phyloP scores from a whole-genome alignment of 2,797 vertebrate species.

The Sebastes glaucus region DNA sequence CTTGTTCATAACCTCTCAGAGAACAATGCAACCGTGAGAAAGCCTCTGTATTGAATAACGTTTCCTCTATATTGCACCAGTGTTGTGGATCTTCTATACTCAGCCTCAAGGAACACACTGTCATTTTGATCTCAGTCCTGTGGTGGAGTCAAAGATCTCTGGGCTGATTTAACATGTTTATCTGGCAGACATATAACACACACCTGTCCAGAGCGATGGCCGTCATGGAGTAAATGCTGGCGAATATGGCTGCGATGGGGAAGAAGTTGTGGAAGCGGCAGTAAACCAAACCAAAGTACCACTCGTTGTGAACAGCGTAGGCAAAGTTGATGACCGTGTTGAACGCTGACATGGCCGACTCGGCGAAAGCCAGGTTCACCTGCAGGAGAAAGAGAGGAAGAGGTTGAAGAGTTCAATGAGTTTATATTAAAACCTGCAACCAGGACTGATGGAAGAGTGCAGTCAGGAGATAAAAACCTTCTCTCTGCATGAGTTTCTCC shows the following conservation, averaged over 20 bases:
- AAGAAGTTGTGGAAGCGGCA: constrained; percentile 98
- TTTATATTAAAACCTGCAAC: background rate
- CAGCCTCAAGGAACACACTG: background rate
- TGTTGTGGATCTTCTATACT: background rate
- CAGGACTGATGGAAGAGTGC: background rate
- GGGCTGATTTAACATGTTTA: background rate
- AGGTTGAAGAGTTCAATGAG: background rate
- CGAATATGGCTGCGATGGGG: constrained; percentile 92
- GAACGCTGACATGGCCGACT: constrained; percentile 93
- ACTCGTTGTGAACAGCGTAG: constrained; percentile 91
- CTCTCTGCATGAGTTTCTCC: background rate
- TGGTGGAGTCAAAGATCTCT: background rate
- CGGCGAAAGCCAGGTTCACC: constrained; percentile 88
- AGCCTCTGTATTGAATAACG: background rate
- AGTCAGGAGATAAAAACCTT: background rate
- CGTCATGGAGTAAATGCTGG: constrained; percentile 96
- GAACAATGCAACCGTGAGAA: background rate
- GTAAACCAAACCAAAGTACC: constrained; percentile 94
- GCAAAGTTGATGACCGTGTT: constrained; percentile 94
- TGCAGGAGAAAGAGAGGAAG: background rate
- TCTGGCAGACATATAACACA: background rate
- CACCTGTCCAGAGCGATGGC: constrained; percentile 94
- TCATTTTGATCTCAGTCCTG: background rate
- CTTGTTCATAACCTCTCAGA: background rate
- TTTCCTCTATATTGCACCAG: background rate